These are phyloP conservation scores for Salticus scenicus DNA, from an alignment of 2,888 invertebrate genomes.

Conservation along the genomic window DNA sequence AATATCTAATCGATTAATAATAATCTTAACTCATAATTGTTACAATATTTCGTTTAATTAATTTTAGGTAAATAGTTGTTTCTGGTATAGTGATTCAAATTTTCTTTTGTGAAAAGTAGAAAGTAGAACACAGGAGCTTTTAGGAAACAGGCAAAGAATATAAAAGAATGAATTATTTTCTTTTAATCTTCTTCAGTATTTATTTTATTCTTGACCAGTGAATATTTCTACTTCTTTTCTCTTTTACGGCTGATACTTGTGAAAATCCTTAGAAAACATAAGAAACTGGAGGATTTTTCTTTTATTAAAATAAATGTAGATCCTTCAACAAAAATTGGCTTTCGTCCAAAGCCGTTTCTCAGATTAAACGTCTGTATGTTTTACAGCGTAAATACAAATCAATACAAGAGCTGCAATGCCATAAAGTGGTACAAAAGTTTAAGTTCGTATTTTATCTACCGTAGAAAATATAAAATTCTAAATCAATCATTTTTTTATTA, in stretches of 20 bases:
- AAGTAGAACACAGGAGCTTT: too few relatives aligned
- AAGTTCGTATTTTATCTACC: background rate
- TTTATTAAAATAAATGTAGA: slow-evolving; percentile 12
- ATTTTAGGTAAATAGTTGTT: too few relatives aligned
- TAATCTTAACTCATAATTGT: too few relatives aligned
- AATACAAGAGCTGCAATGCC: slow-evolving; percentile 10
- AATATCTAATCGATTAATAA: too few relatives aligned
- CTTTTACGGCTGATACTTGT: background rate
- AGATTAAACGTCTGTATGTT: slow-evolving; percentile 15
- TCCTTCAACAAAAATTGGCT: background rate
- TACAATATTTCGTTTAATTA: too few relatives aligned
- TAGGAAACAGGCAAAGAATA: too few relatives aligned
- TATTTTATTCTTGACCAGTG: too few relatives aligned
- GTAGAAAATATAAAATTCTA: background rate
- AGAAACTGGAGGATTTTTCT: background rate
- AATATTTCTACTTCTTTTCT: background rate
- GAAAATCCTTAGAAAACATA: background rate
- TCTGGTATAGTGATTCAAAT: too few relatives aligned
- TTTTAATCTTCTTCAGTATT: too few relatives aligned
- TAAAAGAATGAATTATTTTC: too few relatives aligned
- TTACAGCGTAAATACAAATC: slow-evolving; percentile 17
- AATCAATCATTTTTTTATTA: background rate
- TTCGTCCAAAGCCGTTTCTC: background rate
- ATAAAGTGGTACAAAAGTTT: background rate
- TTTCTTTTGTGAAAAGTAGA: too few relatives aligned